These are phyloP conservation scores for Apostichopus parvimensis DNA, from an alignment of 35 echinoderm and acorn worm species.

Conservation along the genomic window DNA sequence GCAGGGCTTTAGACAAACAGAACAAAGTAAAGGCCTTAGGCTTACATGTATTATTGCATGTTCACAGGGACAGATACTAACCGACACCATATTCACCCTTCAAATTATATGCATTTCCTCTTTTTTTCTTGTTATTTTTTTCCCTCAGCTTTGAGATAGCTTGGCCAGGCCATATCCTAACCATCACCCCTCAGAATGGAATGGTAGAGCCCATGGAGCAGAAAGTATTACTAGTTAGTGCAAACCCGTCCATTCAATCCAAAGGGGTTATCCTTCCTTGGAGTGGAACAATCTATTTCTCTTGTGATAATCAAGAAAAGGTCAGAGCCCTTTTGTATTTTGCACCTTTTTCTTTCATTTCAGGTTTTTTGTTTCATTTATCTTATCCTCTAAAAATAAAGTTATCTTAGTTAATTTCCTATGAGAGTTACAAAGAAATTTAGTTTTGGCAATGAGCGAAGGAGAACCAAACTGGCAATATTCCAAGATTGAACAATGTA, in stretches of 20 bases:
- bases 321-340: conserved; percentile 3
- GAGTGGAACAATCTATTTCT: conserved; percentile 62
- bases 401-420: too few relatives aligned
- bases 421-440: too few relatives aligned
- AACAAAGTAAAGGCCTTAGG: too few relatives aligned
- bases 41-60: too few relatives aligned
- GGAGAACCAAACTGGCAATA: too few relatives aligned
- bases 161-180: conserved; percentile 68
- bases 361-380: neutral
- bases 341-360: neutral
- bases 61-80: too few relatives aligned
- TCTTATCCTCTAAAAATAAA: too few relatives aligned
- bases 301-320: conserved; percentile 74
- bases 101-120: neutral
- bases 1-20: too few relatives aligned
- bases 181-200: conserved; percentile 77
- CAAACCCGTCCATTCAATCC: conserved; percentile 71
- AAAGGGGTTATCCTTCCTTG: conserved; percentile 80
- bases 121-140: conserved; percentile 6
- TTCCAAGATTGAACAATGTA: too few relatives aligned
- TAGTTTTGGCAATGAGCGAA: too few relatives aligned
- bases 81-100: too few relatives aligned
- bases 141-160: conserved; percentile 74
- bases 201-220: conserved; percentile 61
- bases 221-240: conserved; percentile 59